These are phyloP conservation scores for Nothobranchius furzeri DNA, from an alignment of 2,113 vertebrate species.

Conservation along the genomic window DNA sequence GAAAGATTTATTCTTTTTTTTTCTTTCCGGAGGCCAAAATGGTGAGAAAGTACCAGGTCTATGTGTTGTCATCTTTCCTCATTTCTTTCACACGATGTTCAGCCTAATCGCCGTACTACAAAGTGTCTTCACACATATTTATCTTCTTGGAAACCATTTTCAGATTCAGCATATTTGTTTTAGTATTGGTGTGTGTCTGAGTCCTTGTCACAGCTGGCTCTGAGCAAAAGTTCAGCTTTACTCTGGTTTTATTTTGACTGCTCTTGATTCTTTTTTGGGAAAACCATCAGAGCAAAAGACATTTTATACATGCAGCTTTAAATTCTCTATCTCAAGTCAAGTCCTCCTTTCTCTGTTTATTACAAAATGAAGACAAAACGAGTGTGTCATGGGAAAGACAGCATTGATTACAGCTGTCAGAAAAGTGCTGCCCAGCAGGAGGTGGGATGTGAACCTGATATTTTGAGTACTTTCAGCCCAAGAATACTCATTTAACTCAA, in stretches of 20 bases:
- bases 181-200: background rate
- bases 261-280: conserved; percentile 1
- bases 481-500: conserved; percentile 39
- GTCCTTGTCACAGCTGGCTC: background rate
- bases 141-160: background rate
- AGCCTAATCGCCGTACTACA: background rate
- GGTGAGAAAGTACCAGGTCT: conserved; percentile 19
- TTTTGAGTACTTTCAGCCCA: conserved; percentile 34
- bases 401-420: conserved; percentile 58
- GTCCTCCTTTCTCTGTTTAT: conserved; percentile 33
- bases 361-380: conserved; percentile 25
- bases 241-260: background rate
- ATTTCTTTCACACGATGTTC: background rate
- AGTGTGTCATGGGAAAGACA: conserved; percentile 29
- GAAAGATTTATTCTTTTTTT: conserved; percentile 45
- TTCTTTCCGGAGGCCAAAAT: conserved; percentile 11
- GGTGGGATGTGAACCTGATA: conserved; percentile 31
- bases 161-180: background rate
- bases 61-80: conserved; percentile 13
- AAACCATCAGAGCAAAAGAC: conserved; percentile 21
- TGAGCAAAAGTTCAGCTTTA: background rate
- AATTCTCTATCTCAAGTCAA: conserved; percentile 29
- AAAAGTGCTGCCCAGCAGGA: conserved; percentile 22
- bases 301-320: conserved; percentile 39
- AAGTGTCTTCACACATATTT: background rate